These are phyloP conservation scores for Hypothenemus hampei DNA, from an alignment of 1,140 invertebrate genomes.

Conservation along the genomic window DNA sequence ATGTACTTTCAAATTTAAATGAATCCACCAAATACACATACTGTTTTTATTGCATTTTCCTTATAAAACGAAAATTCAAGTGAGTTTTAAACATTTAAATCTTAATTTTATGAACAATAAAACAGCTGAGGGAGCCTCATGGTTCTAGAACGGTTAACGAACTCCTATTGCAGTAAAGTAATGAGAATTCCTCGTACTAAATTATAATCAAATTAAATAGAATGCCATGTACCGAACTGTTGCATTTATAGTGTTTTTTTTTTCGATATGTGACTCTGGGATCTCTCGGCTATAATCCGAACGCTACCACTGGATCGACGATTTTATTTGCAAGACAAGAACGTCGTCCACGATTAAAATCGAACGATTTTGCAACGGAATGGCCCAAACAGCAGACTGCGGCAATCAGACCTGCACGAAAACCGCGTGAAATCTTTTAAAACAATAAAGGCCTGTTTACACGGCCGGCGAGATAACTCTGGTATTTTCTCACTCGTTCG, in stretches of 20 bases:
- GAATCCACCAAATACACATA: too few relatives aligned
- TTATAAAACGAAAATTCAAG: too few relatives aligned
- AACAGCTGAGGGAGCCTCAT: too few relatives aligned
- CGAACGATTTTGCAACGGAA: neutral
- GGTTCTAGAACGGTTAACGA: too few relatives aligned
- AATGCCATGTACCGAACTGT: neutral
- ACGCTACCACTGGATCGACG: neutral
- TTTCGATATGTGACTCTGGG: neutral
- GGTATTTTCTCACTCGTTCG: slow-evolving; percentile 24
- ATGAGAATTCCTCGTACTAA: neutral
- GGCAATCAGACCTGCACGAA: slow-evolving; percentile 17
- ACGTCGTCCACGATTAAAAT: neutral
- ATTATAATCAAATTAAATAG: neutral
- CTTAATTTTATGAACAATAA: too few relatives aligned
- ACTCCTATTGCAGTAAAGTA: too few relatives aligned
- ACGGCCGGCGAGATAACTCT: slow-evolving; percentile 17
- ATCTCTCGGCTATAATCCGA: neutral
- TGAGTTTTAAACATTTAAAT: too few relatives aligned
- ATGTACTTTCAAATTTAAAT: too few relatives aligned
- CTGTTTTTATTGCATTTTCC: too few relatives aligned
- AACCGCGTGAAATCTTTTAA: too few relatives aligned
- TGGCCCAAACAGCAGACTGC: neutral
- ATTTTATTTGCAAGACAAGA: neutral
- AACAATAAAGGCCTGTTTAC: slow-evolving; percentile 26
- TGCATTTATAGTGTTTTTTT: too few relatives aligned